Evolutionary conservation across 2,113 vertebrate genomes (phyloP).

Genomic region (Noturus placidus): DNA sequence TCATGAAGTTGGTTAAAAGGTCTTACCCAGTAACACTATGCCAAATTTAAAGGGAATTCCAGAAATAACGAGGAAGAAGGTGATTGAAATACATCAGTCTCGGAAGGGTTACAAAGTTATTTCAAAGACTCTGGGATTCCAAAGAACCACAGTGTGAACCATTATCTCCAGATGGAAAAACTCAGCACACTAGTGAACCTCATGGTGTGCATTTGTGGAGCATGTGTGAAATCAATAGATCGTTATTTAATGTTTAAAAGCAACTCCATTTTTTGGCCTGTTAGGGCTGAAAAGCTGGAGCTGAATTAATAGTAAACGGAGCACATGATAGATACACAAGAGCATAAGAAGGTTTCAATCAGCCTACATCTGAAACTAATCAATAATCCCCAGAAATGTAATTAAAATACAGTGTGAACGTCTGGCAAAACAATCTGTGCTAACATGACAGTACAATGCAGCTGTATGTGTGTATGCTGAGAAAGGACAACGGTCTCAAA

Average conservation of each 20-base stretch:
- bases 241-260: not conserved
- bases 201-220: not conserved
- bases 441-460: not conserved
- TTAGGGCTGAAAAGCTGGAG: not conserved
- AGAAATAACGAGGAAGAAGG: no score
- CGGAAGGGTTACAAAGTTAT: no score
- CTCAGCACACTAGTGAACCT: no score
- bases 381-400: not conserved
- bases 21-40: no score
- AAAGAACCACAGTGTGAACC: no score
- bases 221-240: not conserved
- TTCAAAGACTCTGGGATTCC: no score
- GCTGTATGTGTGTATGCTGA: not conserved
- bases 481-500: not conserved
- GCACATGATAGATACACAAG: not conserved
- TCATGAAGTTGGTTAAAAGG: no score
- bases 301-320: not conserved
- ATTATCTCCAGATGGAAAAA: no score
- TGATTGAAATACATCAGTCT: no score
- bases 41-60: no score
- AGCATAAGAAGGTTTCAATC: not conserved
- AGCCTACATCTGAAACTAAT: not conserved
- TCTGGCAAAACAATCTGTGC: not conserved
- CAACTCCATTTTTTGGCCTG: constrained; percentile 6
- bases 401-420: not conserved